These are phyloP conservation scores for Fukomys damarensis DNA, from an alignment of 2,113 vertebrate species.

Conservation along the genomic window DNA sequence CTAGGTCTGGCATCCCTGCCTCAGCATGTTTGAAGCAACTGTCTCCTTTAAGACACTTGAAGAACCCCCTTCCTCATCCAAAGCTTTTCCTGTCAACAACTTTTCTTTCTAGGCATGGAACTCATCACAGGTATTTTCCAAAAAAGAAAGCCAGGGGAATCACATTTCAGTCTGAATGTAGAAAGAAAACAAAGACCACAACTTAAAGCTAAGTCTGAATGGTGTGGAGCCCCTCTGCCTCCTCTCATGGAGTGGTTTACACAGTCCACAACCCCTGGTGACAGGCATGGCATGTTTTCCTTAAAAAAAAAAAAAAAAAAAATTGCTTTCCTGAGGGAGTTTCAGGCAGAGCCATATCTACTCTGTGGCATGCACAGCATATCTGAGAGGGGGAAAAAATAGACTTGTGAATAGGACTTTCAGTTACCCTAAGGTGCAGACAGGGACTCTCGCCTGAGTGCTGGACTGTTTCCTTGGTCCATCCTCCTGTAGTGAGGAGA, in stretches of 20 bases:
- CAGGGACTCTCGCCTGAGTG: fast-evolving
- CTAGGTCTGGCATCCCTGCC: slow-evolving; percentile 19
- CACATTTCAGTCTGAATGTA: slow-evolving; percentile 80
- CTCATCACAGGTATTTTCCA: slow-evolving; percentile 76
- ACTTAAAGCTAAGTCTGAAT: slow-evolving; percentile 68
- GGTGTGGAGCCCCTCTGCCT: slow-evolving; percentile 63
- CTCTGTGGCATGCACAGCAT: neutral
- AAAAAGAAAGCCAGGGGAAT: slow-evolving; percentile 76
- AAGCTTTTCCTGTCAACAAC: slow-evolving; percentile 77
- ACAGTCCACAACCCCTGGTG: slow-evolving; percentile 44
- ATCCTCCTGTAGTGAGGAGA: neutral
- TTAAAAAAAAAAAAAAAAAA: slow-evolving; percentile 52
- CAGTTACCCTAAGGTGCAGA: neutral
- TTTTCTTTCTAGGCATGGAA: slow-evolving; percentile 74
- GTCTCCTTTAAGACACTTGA: slow-evolving; percentile 60
- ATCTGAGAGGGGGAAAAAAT: slow-evolving; percentile 19
- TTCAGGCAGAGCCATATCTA: slow-evolving; percentile 1
- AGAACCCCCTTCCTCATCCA: slow-evolving; percentile 65
- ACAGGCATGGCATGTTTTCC: slow-evolving; percentile 70
- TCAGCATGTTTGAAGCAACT: slow-evolving; percentile 51
- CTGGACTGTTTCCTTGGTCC: fast-evolving
- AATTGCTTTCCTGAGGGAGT: slow-evolving; percentile 55
- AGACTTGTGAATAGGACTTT: neutral
- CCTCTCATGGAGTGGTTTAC: slow-evolving; percentile 65
- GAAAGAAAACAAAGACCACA: slow-evolving; percentile 76